These are phyloP conservation scores for Paguma larvata DNA, from an alignment of 2,797 vertebrate species.

Conservation along the genomic window DNA sequence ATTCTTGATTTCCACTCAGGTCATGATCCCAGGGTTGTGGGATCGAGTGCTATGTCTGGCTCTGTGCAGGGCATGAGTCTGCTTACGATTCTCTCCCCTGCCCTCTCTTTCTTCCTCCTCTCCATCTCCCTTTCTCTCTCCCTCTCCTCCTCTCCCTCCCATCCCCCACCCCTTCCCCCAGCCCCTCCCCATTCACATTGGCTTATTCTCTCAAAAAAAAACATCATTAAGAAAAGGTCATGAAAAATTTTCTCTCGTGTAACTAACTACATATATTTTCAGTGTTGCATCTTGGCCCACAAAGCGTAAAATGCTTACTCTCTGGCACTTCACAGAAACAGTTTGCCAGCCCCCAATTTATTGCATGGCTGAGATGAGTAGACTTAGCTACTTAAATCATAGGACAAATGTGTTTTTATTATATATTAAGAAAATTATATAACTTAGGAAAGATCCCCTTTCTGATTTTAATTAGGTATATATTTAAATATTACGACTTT, in stretches of 20 bases:
- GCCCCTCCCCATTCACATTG: too few relatives aligned
- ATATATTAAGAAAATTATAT: neutral
- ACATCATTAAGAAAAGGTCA: neutral
- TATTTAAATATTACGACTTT: slow-evolving; percentile 44
- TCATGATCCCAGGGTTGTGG: too few relatives aligned
- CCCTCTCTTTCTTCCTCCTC: too few relatives aligned
- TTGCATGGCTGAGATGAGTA: neutral
- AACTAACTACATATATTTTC: neutral
- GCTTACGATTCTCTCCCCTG: too few relatives aligned
- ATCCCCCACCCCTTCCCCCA: too few relatives aligned
- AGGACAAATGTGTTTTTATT: neutral
- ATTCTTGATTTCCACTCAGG: too few relatives aligned
- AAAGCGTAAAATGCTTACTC: neutral
- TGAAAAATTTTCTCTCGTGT: neutral
- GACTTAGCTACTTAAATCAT: neutral
- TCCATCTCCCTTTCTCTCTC: too few relatives aligned
- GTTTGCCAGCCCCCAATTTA: neutral
- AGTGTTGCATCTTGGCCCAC: neutral
- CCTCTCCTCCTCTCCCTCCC: too few relatives aligned
- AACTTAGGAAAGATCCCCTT: neutral
- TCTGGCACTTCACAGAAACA: neutral
- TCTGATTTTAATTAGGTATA: slow-evolving; percentile 24
- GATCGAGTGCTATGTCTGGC: too few relatives aligned
- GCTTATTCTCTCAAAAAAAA: too few relatives aligned
- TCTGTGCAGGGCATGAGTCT: too few relatives aligned